Evolutionary conservation across 2,113 vertebrate genomes (phyloP).

Genomic region (Diadophis punctatus): DNA sequence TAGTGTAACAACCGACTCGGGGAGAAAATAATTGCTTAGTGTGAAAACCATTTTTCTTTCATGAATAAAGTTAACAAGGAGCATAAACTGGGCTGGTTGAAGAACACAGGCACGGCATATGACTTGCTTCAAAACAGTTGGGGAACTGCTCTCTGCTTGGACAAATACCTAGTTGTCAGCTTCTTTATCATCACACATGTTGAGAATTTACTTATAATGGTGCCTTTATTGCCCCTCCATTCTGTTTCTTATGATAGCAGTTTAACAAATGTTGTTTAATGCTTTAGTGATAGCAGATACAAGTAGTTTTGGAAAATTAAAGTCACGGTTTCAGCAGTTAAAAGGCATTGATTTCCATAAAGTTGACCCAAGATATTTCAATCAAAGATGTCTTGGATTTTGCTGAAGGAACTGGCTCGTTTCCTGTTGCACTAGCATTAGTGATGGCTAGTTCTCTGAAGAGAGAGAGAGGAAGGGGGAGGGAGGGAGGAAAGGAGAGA

Average conservation of each 20-base stretch:
- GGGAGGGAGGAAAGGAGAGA: background rate
- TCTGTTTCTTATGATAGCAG: background rate
- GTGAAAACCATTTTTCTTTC: background rate
- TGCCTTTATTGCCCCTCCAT: background rate
- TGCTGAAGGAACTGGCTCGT: background rate
- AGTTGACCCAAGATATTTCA: background rate
- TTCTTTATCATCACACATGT: background rate
- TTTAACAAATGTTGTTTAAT: background rate
- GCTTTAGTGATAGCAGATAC: background rate
- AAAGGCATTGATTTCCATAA: background rate
- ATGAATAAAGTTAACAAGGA: background rate
- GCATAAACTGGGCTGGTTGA: background rate
- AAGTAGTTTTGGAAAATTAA: background rate
- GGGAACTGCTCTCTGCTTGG: background rate
- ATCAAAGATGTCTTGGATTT: background rate
- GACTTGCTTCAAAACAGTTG: background rate
- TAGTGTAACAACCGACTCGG: background rate
- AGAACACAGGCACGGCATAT: background rate
- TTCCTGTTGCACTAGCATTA: background rate
- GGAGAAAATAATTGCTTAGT: background rate
- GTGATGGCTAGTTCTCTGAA: background rate
- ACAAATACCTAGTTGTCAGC: background rate
- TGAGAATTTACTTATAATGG: background rate
- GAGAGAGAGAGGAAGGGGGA: background rate
- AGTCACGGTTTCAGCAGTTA: background rate